These are phyloP conservation scores for Seriola rivoliana DNA, from an alignment of 2,113 vertebrate genomes.

Conservation along the genomic window DNA sequence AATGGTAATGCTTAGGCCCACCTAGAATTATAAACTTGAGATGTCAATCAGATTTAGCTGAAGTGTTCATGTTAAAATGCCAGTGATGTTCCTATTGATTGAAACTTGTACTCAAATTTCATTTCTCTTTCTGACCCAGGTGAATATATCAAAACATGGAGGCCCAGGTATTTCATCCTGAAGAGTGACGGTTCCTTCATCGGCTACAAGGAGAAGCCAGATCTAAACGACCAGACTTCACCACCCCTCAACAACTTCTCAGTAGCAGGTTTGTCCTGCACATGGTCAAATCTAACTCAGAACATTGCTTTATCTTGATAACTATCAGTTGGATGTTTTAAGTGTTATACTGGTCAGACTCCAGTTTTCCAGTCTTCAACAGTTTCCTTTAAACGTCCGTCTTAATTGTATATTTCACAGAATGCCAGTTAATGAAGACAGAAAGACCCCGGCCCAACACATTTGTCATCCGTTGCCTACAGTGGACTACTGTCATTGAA, in stretches of 20 bases:
- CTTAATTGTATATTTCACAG: constrained; percentile 51
- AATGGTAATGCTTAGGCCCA: no score
- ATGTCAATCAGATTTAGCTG: background rate
- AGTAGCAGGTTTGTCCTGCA: constrained; percentile 85
- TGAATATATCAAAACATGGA: constrained; percentile 94
- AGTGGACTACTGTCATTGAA: constrained; percentile 94
- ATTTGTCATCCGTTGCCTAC: constrained; percentile 92
- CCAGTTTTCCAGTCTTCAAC: background rate
- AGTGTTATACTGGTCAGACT: background rate
- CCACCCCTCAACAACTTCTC: constrained; percentile 93
- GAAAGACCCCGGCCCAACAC: constrained; percentile 91
- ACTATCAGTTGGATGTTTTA: background rate
- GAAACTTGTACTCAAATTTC: background rate
- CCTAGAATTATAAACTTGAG: background rate
- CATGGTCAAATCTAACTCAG: background rate
- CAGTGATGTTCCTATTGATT: background rate
- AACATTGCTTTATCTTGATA: background rate
- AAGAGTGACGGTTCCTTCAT: constrained; percentile 94
- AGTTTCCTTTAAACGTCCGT: background rate
- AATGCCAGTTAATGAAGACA: constrained; percentile 87
- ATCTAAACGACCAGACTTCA: constrained; percentile 84
- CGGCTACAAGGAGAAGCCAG: constrained; percentile 92
- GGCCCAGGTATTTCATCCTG: constrained; percentile 91
- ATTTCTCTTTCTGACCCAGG: constrained; percentile 73
- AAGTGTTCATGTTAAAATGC: background rate